Evolutionary conservation across 2,113 vertebrate species (phyloP), one percentile per base, ranked within the genome.

Genomic region (Hydropotes inermis): DNA sequence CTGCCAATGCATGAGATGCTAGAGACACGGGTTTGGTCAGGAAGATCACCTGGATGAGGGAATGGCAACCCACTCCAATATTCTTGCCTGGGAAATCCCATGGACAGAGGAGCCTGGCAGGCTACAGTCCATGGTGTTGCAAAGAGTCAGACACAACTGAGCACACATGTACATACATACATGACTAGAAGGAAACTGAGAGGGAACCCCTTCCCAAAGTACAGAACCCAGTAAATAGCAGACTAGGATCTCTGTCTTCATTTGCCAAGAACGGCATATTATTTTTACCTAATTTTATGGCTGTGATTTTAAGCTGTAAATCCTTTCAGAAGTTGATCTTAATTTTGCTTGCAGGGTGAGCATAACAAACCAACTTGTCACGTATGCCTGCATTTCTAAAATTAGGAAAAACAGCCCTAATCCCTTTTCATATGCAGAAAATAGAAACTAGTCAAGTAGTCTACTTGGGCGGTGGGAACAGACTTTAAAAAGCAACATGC

Each of bases 271-370:
- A 94, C 25, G 87, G 70, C 74, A 96, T 94, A n/a, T 55, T 93
- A 93, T 87, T 91, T 97, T 95, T 96, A 88, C 39, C 54, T 87
- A 79, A 94, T 93, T 97, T 96, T 97, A 95, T 91, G 85, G 25
- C 45, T 94, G 57, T 13, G 81, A 50, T 87, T 87, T 97, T 97
- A 94, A 97, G 47, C 45, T 87, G 50, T 92, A 97, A 97, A 96
- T 97, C 70, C 91, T 54, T 94, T 94, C 39, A 88, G 86, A 95
- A 93, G 60, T 67, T 96, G 89, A 90, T 96, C 97, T 97, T 98
- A 87, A 88, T 78, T 95, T 97, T 98, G n/a, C 57, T 96, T 89
- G 55, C 55, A 97, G 45, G 58, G 47, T 88, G 82, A 97, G 25
- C 82, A 96, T 97, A 70, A 93, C 47, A 94, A 96, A 93, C 78